Conservation (phyloP, 2,797 vertebrate species). For the Petrocephalus schoutedeni region DNA sequence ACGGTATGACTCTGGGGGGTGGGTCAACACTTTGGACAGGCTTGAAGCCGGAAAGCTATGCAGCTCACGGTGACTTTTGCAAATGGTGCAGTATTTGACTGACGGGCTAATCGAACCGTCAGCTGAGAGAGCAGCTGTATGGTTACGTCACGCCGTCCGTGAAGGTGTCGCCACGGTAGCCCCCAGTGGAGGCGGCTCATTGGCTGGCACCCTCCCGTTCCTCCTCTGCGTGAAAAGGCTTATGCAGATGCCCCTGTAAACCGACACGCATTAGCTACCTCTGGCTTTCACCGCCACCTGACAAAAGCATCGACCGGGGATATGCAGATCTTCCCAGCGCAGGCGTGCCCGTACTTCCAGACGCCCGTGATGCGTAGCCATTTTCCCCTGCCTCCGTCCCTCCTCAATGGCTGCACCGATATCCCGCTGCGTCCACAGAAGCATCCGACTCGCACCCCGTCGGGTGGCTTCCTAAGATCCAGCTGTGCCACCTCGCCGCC, state of each 20-base stretch:
- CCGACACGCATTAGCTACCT: not conserved
- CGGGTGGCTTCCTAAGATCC: not conserved
- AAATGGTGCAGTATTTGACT: not conserved
- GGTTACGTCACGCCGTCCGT: not conserved
- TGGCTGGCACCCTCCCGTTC: not conserved
- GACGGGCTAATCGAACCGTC: not conserved
- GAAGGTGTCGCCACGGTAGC: not conserved
- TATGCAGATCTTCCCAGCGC: not conserved
- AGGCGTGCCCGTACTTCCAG: not conserved
- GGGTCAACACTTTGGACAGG: not conserved
- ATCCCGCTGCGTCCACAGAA: not conserved
- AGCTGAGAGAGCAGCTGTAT: not conserved
- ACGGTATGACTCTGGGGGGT: not conserved
- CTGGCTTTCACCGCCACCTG: not conserved
- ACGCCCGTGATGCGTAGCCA: not conserved
- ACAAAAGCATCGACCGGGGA: not conserved
- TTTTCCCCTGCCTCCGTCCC: not conserved
- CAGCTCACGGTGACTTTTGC: not conserved
- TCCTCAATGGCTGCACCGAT: not conserved
- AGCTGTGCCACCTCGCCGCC: conserved; percentile 6
- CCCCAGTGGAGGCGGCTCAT: not conserved
- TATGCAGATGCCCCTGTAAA: not conserved
- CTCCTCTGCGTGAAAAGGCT: not conserved
- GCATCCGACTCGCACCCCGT: not conserved
- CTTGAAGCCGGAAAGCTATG: not conserved